Evolutionary conservation across 2,113 vertebrate genomes (phyloP), one percentile per base, ranked within the genome.

Genomic region (Scartelaos histophorus): DNA sequence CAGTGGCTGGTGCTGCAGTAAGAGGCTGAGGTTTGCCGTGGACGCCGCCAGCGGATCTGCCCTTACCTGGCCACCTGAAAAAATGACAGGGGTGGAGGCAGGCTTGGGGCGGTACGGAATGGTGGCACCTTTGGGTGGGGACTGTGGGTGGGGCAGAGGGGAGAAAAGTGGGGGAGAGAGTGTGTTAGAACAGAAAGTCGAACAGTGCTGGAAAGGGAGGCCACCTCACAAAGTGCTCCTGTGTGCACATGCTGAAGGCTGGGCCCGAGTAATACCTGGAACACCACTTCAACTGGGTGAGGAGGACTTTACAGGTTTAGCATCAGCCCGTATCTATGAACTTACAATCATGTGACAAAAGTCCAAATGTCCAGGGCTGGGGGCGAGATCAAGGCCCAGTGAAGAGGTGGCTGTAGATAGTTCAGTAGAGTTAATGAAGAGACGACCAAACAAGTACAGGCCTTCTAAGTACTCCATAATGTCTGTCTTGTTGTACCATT

Each of bases 31-130:
- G 96, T 98, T 99, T 95, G 96, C 97, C 93, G 96, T 96, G 94
- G 97, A 97, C 94, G 97, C 97, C 93, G 95, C 96, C 95, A 99
- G 96, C 89, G 97, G 96, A 94, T 99, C 97, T 93, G 97, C 96
- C 97, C 97, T 98, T 97, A 99, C 96, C 97, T 99, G 97, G 96
- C 97, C 97, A 97, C 97, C 97, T 97, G 97, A 98, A 96, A 99
- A 99, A 96, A 99, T 98, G 96, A 99, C 96, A 95, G 97, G 97
- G 96, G 97, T 98, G 95, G 96, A 98, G 96, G 96, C 97, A 95
- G 97, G 96, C 97, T 98, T 98, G 96, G 96, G 97, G 94, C 96
- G 95, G 94, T 98, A 98, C 93, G 97, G 97, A 90, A 98, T 98
- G 94, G 97, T 97, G 95, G 97, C 96, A 98, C 96, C 96, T 98